Conservation (phyloP, 2,797 vertebrate species). For the Hoplostethus atlanticus region DNA sequence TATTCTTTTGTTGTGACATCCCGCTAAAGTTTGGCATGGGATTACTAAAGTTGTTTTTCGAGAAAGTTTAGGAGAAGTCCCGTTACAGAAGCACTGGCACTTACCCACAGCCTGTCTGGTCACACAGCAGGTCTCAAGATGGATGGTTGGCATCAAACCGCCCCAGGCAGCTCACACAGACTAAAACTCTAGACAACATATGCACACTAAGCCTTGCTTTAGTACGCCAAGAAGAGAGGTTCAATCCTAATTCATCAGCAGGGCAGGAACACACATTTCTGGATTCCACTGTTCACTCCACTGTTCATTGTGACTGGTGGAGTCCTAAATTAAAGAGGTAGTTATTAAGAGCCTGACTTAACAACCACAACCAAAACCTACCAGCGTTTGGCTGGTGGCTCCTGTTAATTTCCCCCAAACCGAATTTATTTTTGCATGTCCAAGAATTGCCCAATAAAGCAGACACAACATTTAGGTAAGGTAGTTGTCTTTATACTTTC, state of each 20-base stretch:
- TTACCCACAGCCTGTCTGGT: neutral
- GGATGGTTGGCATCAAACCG: conserved; percentile 13
- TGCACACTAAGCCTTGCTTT: neutral
- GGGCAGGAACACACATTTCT: no score
- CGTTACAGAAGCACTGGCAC: neutral
- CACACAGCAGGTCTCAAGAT: conserved; percentile 55
- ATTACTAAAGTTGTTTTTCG: neutral
- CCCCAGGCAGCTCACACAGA: neutral
- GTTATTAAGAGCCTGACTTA: neutral
- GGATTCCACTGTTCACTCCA: neutral
- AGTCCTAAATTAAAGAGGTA: no score
- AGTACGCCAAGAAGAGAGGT: neutral
- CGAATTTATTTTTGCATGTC: neutral
- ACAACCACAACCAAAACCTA: no score
- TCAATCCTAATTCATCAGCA: neutral
- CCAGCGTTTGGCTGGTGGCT: no score
- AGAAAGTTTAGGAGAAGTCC: neutral
- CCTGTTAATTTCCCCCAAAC: no score
- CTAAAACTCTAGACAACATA: conserved; percentile 9
- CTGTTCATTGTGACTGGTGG: neutral
- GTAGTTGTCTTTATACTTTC: neutral
- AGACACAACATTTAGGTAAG: neutral
- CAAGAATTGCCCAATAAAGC: neutral
- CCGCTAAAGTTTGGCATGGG: neutral
- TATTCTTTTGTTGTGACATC: neutral